Base-by-base conservation (phyloP, 2,113 vertebrate species). In the Myotis lucifugus region DNA sequence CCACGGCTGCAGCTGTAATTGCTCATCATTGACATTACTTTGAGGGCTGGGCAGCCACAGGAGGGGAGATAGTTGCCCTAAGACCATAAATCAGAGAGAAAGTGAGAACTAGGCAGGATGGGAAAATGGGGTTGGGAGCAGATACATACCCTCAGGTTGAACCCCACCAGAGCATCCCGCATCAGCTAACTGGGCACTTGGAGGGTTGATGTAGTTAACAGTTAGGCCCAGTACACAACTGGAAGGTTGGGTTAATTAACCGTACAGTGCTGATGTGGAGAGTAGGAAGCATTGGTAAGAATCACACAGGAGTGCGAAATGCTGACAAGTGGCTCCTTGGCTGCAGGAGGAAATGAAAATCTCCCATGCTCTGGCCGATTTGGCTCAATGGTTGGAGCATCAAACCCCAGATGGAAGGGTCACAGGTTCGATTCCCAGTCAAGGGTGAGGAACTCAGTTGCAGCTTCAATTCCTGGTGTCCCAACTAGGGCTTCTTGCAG, bases 1-100 rank as follows among this genome's bases (percentile, higher is more conserved):
- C 23, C 3, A 50, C 12, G 19, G 40, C 73, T 97, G 1, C 88
- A 52, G 70, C 46, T 5, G 95, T 96, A 67, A 90, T 14, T 69
- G 27, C 8, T 56, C 25, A 48, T 67, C 27, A 0, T 48, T 34
- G 52, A 29, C 8, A 29, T 21, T 21, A 1, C 23, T 13, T 64
- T 25, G 72, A 14, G 27, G 34, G 15, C 6, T 4, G 23, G 50
- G 79, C 66, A 59, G 0, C 52, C 52, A 52, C 15, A 0, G 64
- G 48, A 0, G 64, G 52, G 5, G 52, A 52, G 17, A 52, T 52
- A 52, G 17, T 6, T 52, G 5, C 52, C 52, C 15, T 52, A 18
- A 52, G 34, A 34, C 18, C 1, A 10, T 3, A 10, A 34, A 81
- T 15, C 34, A 79, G 18, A 56, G 29, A 73, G 85, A 32, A 52